phyloP scores from a whole-genome alignment of 2,113 vertebrate genomes.

The Alectura lathami region DNA sequence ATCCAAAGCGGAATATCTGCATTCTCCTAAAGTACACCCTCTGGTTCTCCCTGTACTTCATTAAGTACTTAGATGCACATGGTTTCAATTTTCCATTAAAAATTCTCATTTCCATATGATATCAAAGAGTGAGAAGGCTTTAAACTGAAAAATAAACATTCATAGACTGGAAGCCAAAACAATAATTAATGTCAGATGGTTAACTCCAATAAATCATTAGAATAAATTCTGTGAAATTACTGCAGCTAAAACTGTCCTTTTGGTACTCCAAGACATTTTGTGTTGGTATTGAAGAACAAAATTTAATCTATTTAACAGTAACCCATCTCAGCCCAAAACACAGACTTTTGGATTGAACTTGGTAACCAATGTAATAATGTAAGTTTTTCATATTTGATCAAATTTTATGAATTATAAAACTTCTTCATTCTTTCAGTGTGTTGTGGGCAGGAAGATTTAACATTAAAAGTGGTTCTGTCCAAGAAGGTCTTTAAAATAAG shows the following conservation, averaged over 20 bases:
- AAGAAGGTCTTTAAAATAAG: conserved; percentile 50
- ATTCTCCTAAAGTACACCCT: conserved; percentile 79
- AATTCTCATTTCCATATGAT: conserved; percentile 95
- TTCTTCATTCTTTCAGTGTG: conserved; percentile 24
- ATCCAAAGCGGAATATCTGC: conserved; percentile 76
- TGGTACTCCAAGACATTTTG: conserved; percentile 75
- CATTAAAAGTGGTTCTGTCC: conserved; percentile 73
- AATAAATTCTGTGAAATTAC: conserved; percentile 85
- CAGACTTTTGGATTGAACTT: conserved; percentile 47
- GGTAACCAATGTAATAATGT: background rate
- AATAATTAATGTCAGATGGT: conserved; percentile 90
- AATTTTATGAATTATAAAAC: conserved; percentile 24
- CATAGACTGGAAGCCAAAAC: conserved; percentile 87
- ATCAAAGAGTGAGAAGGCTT: conserved; percentile 91
- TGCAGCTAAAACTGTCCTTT: conserved; percentile 78
- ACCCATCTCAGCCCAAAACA: background rate
- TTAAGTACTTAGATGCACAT: conserved; percentile 91
- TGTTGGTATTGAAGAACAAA: conserved; percentile 64
- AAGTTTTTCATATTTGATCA: background rate
- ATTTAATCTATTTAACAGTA: conserved; percentile 58
- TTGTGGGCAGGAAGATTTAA: conserved; percentile 78
- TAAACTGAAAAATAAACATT: conserved; percentile 91
- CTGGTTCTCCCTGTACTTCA: conserved; percentile 88
- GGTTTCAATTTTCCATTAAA: conserved; percentile 92
- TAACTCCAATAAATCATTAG: conserved; percentile 87